Evolutionary conservation across 2,888 invertebrate genomes (phyloP), one percentile per base, ranked within the genome.

Genomic region (Unio pictorum): DNA sequence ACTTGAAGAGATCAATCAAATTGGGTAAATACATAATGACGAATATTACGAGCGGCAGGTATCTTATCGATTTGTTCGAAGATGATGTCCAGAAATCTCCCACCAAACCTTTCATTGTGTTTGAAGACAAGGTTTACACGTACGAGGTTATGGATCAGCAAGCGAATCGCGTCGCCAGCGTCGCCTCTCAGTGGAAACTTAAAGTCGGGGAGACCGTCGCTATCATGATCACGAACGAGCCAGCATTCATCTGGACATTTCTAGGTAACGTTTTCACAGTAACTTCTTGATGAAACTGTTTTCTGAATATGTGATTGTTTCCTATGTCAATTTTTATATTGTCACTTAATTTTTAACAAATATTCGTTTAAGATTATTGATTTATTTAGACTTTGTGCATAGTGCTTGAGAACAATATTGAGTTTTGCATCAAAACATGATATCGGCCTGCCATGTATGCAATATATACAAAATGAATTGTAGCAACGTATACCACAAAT

Each of bases 161-260:
- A 69, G 85, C 86, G 0, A 87, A 87, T 67, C 81, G 80, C 63
- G 82, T 87, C n/a, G 89, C 87, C 7, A 84, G 84, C 66, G 76
- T 84, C 54, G 80, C 82, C 7, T 58, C 70, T 55, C 66, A 68
- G 11, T 79, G 83, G 73, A 82, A 82, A 7, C 66, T 87, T 0
- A 74, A 79, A 45, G 61, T 68, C 18, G 84, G 84, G 0, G 85
- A 87, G 45, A 81, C 79, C 58, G 85, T 84, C 4, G 87, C 87
- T 23, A 74, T 88, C 15, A 74, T 87, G 74, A 78, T 85, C n/a
- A 66, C 79, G 63, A 88, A 88, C 75, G 82, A 83, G 45, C 88
- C 88, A 34, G 79, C 82, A 0, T 87, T 87, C 69, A 71, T 88
- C 3, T 88, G 87, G 87, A 87, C 84, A n/a, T 83, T 84, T 73